Evolutionary conservation across 2,113 vertebrate species (phyloP), one percentile per base, ranked within the genome.

Genomic region (Macaca nemestrina): DNA sequence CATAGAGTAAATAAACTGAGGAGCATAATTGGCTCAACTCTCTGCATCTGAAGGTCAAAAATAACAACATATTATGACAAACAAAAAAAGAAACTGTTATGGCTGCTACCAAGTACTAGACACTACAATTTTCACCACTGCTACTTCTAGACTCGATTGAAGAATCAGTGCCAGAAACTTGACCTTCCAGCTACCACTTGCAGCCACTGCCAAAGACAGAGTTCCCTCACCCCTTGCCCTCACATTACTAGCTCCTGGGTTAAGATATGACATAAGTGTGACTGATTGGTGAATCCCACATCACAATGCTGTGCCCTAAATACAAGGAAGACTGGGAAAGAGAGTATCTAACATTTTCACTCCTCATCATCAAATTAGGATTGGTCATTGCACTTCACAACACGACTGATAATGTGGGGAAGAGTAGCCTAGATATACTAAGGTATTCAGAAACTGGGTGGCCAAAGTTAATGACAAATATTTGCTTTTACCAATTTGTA

Each of bases 61-160:
- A 92, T 67, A 93, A 79, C 75, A 76, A 48, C n/a, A 76, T 86
- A 68, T 89, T 59, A 96, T 87, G 22, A 79, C 52, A 87, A 90
- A 70, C 4, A 20, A 61, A 88, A 91, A 90, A 86, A 78, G 20
- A 79, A 84, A 57, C 5, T 45, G 23, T 17, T 82, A 22, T n/a
- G 84, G 13, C 27, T 87, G 16, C 40, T 48, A 80, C 8, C 23
- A 64, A 70, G n/a, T 25, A 61, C 48, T 25, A 82, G 45, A 76
- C 40, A 52, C 57, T 95, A 38, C 22, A 67, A 1, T 93, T 91
- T 92, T 97, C 30, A 76, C 18, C 35, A 40, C 27, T 12, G 6
- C 72, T 75, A 8, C 67, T 55, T 68, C 40, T 22, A 93, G 32
- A 64, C n/a, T 82, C 84, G 14, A 76, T 40, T 12, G 12, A 70